phyloP scores from a whole-genome alignment of 2,797 vertebrate genomes.

The Malurus leucopterus region DNA sequence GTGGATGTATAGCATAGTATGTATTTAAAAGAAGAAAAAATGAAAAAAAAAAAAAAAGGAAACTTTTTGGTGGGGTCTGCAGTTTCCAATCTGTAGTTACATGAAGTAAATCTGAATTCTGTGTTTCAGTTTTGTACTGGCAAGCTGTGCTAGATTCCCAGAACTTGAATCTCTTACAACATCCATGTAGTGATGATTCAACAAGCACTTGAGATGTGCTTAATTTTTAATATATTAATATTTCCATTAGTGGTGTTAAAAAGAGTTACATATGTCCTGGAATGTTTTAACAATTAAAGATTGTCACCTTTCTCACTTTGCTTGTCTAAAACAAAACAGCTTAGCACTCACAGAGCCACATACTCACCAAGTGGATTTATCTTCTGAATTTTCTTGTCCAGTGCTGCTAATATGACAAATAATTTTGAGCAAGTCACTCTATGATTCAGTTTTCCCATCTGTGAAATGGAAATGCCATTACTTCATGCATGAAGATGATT shows the following conservation, averaged over 20 bases:
- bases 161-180: background rate
- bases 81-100: background rate
- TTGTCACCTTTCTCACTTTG: background rate
- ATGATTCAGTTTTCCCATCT: background rate
- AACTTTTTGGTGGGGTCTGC: background rate
- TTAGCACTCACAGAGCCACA: background rate
- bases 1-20: background rate
- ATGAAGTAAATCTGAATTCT: background rate
- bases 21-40: background rate
- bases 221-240: background rate
- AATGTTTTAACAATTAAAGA: background rate
- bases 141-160: background rate
- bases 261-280: background rate
- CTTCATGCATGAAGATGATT: background rate
- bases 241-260: background rate
- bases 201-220: background rate
- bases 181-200: background rate
- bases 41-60: background rate
- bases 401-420: background rate
- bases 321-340: background rate
- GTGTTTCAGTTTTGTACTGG: background rate
- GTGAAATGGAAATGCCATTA: background rate
- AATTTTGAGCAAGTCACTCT: background rate
- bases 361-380: background rate
- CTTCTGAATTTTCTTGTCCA: background rate